Evolutionary conservation across 2,797 vertebrate species (phyloP).

Genomic region (Pipistrellus pygmaeus): DNA sequence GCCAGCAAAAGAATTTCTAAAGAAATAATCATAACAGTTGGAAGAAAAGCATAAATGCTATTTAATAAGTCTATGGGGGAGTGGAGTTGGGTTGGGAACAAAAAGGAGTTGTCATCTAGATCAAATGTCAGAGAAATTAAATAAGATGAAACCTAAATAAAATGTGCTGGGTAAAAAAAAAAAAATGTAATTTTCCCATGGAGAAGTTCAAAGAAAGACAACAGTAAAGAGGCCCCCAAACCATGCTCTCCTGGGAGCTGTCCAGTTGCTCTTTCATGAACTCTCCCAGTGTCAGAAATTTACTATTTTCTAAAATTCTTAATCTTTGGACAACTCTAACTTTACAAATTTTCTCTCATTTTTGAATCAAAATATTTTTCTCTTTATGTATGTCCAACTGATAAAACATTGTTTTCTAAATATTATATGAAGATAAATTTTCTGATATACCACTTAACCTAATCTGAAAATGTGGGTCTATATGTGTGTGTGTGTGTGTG

Average conservation of each 20-base stretch:
- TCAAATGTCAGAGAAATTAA: slow-evolving; percentile 48
- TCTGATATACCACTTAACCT: not conserved
- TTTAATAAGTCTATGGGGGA: not conserved
- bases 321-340: slow-evolving; percentile 24
- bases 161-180: slow-evolving; percentile 8
- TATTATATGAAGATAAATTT: slow-evolving; percentile 9
- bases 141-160: slow-evolving; percentile 52
- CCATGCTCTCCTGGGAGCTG: not conserved
- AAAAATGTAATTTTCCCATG: slow-evolving; percentile 52
- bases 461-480: not conserved
- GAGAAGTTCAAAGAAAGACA: slow-evolving; percentile 51
- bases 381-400: not conserved
- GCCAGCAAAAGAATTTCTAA: not conserved
- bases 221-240: not conserved
- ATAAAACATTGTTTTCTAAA: not conserved
- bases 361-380: slow-evolving; percentile 33
- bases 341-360: not conserved
- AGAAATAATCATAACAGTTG: not conserved
- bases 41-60: slow-evolving; percentile 17
- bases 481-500: not conserved
- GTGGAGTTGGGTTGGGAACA: not conserved
- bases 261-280: not conserved
- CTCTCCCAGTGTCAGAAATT: not conserved
- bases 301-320: slow-evolving; percentile 41
- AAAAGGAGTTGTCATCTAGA: not conserved